Evolutionary conservation across 2,797 vertebrate species (phyloP).

Genomic region (Tangara arthus): DNA sequence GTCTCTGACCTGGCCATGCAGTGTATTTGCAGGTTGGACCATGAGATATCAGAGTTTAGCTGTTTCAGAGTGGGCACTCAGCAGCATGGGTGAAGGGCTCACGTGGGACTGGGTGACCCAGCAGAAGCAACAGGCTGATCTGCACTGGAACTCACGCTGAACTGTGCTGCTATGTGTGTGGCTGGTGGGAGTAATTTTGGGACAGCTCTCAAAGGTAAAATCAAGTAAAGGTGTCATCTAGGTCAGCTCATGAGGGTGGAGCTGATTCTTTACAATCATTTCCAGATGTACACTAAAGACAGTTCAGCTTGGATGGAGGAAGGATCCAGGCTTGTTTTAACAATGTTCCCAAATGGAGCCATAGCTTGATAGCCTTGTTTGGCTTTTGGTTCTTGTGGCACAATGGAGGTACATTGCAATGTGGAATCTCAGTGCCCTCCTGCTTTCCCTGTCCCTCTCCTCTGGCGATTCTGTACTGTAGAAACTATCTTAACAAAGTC

Average conservation of each 20-base stretch:
- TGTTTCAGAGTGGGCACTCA: neutral
- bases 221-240: constrained; percentile 23
- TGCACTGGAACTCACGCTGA: neutral
- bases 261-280: constrained; percentile 3
- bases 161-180: neutral
- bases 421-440: neutral
- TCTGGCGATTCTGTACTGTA: neutral
- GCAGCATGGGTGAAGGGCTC: neutral
- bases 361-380: neutral
- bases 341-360: neutral
- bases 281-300: neutral
- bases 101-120: neutral
- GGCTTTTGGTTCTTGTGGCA: neutral
- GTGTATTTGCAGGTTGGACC: neutral
- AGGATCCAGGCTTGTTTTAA: neutral
- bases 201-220: constrained; percentile 1
- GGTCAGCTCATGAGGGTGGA: neutral
- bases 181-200: neutral
- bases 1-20: neutral
- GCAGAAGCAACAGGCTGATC: neutral
- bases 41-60: neutral
- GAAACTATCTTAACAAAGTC: neutral
- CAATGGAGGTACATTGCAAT: neutral
- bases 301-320: neutral
- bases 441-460: neutral